Evolutionary conservation across 35 echinoderm and acorn worm genomes (phyloP).

Genomic region (Heliocidaris erythrogramma): DNA sequence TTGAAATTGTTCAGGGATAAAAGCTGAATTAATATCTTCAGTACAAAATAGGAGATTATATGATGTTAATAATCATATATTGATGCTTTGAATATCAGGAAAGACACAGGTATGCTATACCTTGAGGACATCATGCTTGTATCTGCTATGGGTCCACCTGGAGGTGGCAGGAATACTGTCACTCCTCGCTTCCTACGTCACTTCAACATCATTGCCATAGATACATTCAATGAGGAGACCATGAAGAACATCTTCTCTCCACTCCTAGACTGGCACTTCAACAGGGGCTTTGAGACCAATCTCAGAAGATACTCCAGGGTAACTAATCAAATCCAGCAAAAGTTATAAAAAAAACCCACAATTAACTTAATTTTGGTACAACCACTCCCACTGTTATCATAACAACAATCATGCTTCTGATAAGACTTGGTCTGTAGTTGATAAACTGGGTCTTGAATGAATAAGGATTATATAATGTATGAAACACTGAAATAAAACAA

Average conservation of each 20-base stretch:
- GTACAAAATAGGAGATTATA: background rate
- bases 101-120: slow-evolving; percentile 76
- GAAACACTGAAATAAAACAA: too few species aligned
- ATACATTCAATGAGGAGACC: slow-evolving; percentile 93
- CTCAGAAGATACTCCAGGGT: slow-evolving; percentile 89
- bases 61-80: background rate
- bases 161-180: slow-evolving; percentile 75
- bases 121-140: slow-evolving; percentile 87
- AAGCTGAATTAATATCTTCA: background rate
- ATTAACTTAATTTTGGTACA: background rate
- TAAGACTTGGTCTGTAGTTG: too few species aligned
- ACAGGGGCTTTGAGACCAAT: slow-evolving; percentile 80
- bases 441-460: too few species aligned
- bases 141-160: slow-evolving; percentile 96
- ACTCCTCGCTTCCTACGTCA: slow-evolving; percentile 84
- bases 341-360: background rate
- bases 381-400: too few species aligned
- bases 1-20: background rate
- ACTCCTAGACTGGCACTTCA: slow-evolving; percentile 98
- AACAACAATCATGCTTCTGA: too few species aligned
- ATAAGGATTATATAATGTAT: too few species aligned
- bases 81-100: slow-evolving; percentile 55
- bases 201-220: slow-evolving; percentile 93
- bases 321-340: background rate
- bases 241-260: slow-evolving; percentile 98